Percentiles rank a stretch among this genome's conserved stretches.
Evolutionary conservation across 2,888 invertebrate genomes (phyloP).

Genomic region (Campoplex capitator): DNA sequence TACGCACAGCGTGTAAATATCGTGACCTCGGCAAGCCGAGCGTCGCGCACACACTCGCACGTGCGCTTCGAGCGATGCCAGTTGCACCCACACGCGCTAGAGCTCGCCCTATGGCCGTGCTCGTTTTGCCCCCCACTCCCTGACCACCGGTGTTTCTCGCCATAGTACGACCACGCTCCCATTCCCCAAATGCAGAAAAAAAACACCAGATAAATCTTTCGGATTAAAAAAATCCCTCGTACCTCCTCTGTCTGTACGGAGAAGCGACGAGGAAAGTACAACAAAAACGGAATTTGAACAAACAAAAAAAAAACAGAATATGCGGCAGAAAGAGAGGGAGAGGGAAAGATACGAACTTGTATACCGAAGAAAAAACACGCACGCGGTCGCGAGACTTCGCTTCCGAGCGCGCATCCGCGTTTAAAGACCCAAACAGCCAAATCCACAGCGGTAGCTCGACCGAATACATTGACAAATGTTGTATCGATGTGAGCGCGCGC

Average conservation of each 20-base stretch:
- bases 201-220: background rate
- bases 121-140: constrained; percentile 83
- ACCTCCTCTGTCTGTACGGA: background rate
- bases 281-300: constrained; percentile 16
- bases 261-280: too few relatives aligned
- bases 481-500: background rate
- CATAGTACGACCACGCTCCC: constrained; percentile 51
- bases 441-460: constrained; percentile 29
- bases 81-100: constrained; percentile 64
- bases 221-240: background rate
- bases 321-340: constrained; percentile 14
- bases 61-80: constrained; percentile 66
- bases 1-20: constrained; percentile 27
- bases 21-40: constrained; percentile 55
- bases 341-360: constrained; percentile 8
- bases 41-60: constrained; percentile 65
- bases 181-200: constrained; percentile 11
- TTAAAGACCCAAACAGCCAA: constrained; percentile 63
- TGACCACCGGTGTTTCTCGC: constrained; percentile 79
- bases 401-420: constrained; percentile 36
- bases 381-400: constrained; percentile 44
- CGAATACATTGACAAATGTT: background rate
- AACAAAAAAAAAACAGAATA: background rate
- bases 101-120: constrained; percentile 8
- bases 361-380: constrained; percentile 36